These are phyloP conservation scores for Trimorus sp. DNA, from an alignment of 2,888 invertebrate species.

Conservation along the genomic window DNA sequence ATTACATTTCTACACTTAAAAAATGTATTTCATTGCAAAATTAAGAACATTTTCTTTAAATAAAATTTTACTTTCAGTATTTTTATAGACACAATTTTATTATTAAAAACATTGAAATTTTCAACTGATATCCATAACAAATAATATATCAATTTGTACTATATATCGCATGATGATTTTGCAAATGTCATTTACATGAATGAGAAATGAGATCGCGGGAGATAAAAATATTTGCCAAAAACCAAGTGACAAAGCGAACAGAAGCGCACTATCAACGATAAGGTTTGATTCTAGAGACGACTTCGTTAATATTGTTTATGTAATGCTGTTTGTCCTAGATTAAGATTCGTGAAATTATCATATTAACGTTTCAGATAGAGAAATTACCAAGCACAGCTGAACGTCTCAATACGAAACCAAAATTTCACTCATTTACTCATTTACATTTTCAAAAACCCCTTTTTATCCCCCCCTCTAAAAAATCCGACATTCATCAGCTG, in stretches of 20 bases:
- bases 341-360: conserved; percentile 27
- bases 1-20: no score
- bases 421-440: background rate
- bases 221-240: conserved; percentile 58
- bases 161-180: no score
- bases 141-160: no score
- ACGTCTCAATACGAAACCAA: background rate
- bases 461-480: no score
- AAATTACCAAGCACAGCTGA: background rate
- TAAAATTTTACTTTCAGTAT: no score
- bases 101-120: no score
- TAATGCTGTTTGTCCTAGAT: conserved; percentile 50
- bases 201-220: conserved; percentile 14
- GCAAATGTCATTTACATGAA: no score
- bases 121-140: no score
- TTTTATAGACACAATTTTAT: no score
- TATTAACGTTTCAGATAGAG: background rate
- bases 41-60: no score
- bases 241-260: conserved; percentile 30
- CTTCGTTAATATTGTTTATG: conserved; percentile 42
- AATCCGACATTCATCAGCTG: no score
- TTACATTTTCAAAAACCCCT: background rate
- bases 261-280: conserved; percentile 49
- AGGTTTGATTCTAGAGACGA: conserved; percentile 34
- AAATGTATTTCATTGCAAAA: no score